These are phyloP conservation scores for Umimayanthus kanabou DNA, from an alignment of 92 coral and sea anemone species.

Conservation along the genomic window DNA sequence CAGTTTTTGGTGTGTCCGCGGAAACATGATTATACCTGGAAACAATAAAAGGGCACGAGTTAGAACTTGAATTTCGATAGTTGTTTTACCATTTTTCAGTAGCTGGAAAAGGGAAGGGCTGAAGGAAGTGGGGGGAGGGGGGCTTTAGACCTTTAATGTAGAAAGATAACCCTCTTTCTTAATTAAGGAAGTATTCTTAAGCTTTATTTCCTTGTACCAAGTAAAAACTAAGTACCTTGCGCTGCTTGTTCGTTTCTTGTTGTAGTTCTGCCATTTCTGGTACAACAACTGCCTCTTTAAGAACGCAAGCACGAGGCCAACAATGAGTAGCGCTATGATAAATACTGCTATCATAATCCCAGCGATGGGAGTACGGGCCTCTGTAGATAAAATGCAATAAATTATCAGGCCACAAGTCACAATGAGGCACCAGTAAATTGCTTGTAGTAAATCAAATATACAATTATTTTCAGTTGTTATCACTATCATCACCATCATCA, in stretches of 20 bases:
- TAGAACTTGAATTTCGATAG: background rate
- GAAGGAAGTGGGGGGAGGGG: too few relatives aligned
- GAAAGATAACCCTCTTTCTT: too few relatives aligned
- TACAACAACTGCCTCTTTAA: constrained; percentile 55
- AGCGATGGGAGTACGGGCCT: constrained; percentile 39
- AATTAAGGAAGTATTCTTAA: too few relatives aligned
- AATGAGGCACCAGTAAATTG: background rate
- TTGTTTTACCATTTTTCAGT: background rate
- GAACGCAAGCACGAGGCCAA: constrained; percentile 52
- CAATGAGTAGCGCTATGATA: constrained; percentile 43
- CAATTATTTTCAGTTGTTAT: too few relatives aligned
- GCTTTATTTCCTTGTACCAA: background rate
- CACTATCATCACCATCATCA: too few relatives aligned
- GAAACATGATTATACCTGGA: constrained; percentile 33
- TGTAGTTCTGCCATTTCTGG: constrained; percentile 63
- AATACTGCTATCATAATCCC: constrained; percentile 64
- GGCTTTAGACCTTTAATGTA: too few relatives aligned
- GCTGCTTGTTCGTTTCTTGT: constrained; percentile 29
- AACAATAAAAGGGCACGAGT: background rate
- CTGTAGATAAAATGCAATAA: background rate
- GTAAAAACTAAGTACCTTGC: background rate
- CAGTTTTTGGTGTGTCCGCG: constrained; percentile 2
- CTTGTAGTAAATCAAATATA: background rate
- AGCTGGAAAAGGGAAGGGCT: too few relatives aligned
- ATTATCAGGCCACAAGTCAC: background rate